Conservation (phyloP, 2,113 vertebrate species). For the Urocynchramus pylzowi region DNA sequence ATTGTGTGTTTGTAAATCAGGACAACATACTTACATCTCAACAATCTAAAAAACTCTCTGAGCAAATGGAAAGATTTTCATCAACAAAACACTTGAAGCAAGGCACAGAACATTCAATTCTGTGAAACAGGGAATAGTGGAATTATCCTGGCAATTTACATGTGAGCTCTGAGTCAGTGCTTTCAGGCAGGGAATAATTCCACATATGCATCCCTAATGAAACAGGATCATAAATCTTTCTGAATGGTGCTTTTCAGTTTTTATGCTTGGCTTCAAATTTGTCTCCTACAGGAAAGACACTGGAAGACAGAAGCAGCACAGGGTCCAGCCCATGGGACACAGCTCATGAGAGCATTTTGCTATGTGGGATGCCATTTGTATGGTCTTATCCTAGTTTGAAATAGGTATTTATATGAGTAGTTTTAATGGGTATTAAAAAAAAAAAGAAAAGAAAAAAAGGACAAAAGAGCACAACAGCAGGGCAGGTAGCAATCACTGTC, state of each 20-base stretch:
- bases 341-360: not conserved
- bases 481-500: not conserved
- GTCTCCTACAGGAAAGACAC: not conserved
- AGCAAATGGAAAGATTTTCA: not conserved
- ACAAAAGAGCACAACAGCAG: not conserved
- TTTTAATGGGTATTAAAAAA: not conserved
- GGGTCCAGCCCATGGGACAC: not conserved
- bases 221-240: constrained; percentile 32
- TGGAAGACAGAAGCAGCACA: not conserved
- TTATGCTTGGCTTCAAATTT: not conserved
- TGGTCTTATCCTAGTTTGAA: not conserved
- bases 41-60: not conserved
- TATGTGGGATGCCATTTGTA: not conserved
- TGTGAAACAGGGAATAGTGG: not conserved
- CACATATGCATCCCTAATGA: not conserved
- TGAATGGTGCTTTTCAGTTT: not conserved
- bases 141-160: constrained; percentile 37
- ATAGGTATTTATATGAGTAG: not conserved
- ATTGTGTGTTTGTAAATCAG: not conserved
- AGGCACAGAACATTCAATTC: not conserved
- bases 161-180: constrained; percentile 29
- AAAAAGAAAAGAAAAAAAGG: not conserved
- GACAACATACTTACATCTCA: not conserved
- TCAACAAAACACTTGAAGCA: not conserved
- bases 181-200: constrained; percentile 22